These are phyloP conservation scores for Drosophila insularis DNA, from an alignment of 1,140 invertebrate genomes.

Conservation along the genomic window DNA sequence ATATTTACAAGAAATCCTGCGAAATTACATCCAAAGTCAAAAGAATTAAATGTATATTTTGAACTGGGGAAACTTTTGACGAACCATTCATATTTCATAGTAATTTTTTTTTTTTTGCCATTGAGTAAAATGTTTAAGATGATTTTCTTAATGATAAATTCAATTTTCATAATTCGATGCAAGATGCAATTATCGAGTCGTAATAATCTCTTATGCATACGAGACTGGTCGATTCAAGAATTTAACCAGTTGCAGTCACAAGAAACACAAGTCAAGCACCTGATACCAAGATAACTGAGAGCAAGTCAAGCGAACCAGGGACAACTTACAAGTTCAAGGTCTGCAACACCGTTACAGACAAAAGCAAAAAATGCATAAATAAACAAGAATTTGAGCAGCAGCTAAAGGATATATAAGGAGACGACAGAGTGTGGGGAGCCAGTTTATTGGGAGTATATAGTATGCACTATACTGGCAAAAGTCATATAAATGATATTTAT, in stretches of 20 bases:
- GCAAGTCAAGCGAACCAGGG: constrained; percentile 25
- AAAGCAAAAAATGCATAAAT: not conserved
- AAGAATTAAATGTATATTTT: no score
- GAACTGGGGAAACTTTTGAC: no score
- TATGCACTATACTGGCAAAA: constrained; percentile 10
- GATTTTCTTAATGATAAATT: not conserved
- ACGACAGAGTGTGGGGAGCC: constrained; percentile 5
- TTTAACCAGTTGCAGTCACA: constrained; percentile 10
- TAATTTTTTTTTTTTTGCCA: no score
- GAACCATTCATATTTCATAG: no score
- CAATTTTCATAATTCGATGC: not conserved
- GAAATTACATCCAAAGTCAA: no score
- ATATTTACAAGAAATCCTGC: no score
- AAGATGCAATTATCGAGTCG: not conserved
- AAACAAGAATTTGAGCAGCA: constrained; percentile 30
- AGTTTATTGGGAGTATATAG: constrained; percentile 42
- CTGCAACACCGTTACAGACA: constrained; percentile 41
- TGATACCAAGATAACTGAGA: constrained; percentile 10
- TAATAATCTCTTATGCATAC: not conserved
- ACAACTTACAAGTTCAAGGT: constrained; percentile 67
- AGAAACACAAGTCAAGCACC: constrained; percentile 15
- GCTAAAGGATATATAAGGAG: constrained; percentile 41
- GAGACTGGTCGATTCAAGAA: not conserved
- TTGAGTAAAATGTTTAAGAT: no score
- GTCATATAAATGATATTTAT: constrained; percentile 49